Evolutionary conservation across 1,140 invertebrate genomes (phyloP), one percentile per base, ranked within the genome.

Genomic region (Trichoplusia ni): DNA sequence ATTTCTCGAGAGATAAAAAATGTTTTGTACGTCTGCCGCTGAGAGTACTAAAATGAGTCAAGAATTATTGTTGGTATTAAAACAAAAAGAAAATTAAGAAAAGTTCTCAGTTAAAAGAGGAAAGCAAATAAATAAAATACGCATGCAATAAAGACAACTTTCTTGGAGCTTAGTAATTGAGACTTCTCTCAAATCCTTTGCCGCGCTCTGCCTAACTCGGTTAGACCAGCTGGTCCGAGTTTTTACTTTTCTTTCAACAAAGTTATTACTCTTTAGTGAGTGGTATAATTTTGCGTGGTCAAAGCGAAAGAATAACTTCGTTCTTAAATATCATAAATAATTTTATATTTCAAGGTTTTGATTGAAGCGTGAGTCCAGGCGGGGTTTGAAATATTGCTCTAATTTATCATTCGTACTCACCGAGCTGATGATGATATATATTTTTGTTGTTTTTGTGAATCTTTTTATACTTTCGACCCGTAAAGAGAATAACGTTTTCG

Each of bases 101-200:
- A 73, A 67, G 44, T 66, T 64, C 46, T n/a, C n/a, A n/a, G n/a
- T n/a, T n/a, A 27, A 53, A 54, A 70, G 54, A 66, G 58, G 59
- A 38, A 38, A 54, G 35, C 27, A 54, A 54, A 61, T 69, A 67
- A 58, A 73, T 59, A 71, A 69, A 65, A 64, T 65, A 70, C 66
- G 72, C 67, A 79, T 73, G 49, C 58, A 73, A 71, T 73, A 59
- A 72, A 72, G 70, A 71, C 66, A 77, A 77, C 64, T 78, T 78
- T 66, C 58, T 71, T 71, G 62, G n/a, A 69, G 70, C 64, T 72
- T 58, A 61, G 73, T 82, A 80, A 82, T 81, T 80, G 77, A 77
- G 74, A 75, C 59, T 33, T 61, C 65, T 70, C 58, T 76, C 65
- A 77, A 80, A 82, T 76, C 71, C 75, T 75, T 75, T 69, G 71